Conservation (phyloP, 2,888 invertebrate genomes). For the Pseudococcus viburni region DNA sequence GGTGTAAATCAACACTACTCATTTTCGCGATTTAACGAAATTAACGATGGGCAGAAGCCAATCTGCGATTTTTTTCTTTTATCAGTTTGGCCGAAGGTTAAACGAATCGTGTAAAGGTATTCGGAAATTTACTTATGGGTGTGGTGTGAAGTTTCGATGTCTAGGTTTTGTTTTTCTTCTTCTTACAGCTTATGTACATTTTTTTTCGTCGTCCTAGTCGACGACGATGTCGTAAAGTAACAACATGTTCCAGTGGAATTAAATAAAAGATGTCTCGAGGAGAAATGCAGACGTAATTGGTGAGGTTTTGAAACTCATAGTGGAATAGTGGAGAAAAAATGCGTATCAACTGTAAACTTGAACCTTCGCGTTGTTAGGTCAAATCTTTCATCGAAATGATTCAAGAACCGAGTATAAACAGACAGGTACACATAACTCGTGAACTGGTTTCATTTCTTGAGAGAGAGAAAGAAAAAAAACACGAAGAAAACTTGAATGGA, state of each 20-base stretch:
- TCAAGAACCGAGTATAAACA: neutral
- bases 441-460: neutral
- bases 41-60: neutral
- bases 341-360: neutral
- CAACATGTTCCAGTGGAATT: neutral
- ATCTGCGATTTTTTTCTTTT: neutral
- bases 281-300: constrained; percentile 12
- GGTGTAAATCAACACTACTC: neutral
- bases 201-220: neutral
- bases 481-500: neutral
- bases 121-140: constrained; percentile 47
- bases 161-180: neutral
- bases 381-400: neutral
- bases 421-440: neutral
- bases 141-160: constrained; percentile 14
- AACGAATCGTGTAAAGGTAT: constrained; percentile 11
- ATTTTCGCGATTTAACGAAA: neutral
- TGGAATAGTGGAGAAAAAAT: neutral
- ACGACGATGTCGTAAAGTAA: neutral
- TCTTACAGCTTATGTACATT: neutral
- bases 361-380: constrained; percentile 5
- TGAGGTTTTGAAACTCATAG: neutral
- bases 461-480: neutral
- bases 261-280: constrained; percentile 14
- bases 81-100: constrained; percentile 18